These are phyloP conservation scores for Platysternon megacephalum DNA, from an alignment of 2,113 vertebrate genomes.

Conservation along the genomic window DNA sequence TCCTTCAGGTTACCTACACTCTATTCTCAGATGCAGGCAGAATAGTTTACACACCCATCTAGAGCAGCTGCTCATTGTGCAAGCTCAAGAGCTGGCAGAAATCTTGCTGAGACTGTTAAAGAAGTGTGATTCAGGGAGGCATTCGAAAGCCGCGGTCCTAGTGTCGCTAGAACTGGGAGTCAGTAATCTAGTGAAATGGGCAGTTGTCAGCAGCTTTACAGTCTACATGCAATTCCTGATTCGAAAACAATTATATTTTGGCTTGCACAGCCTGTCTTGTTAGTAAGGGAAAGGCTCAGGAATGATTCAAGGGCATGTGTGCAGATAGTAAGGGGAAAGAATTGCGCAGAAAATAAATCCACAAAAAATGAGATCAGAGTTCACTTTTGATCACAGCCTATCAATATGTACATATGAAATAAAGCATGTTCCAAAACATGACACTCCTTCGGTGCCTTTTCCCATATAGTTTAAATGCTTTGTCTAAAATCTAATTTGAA, in stretches of 20 bases:
- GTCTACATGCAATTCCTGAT: background rate
- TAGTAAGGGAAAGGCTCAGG: background rate
- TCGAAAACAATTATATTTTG: background rate
- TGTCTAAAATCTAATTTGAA: background rate
- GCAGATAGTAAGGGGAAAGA: background rate
- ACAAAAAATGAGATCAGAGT: background rate
- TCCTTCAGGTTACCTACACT: background rate
- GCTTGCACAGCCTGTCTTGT: background rate
- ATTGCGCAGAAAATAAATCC: background rate
- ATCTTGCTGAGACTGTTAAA: too few species aligned
- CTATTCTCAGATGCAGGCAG: background rate
- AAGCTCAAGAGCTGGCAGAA: background rate
- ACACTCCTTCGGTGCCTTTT: background rate
- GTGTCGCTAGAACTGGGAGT: background rate
- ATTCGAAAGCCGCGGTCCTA: background rate
- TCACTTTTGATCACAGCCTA: background rate
- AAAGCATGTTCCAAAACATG: background rate
- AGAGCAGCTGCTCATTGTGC: background rate
- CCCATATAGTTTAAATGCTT: background rate
- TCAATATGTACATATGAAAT: background rate
- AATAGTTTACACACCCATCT: background rate
- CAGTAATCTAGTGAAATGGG: background rate
- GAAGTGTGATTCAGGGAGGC: background rate
- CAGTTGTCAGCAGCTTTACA: background rate
- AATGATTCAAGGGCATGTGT: background rate